Percentiles rank a stretch among this genome's conserved stretches.
phyloP scores from a whole-genome alignment of 2,888 invertebrate species.

The Callimorpha dominula region DNA sequence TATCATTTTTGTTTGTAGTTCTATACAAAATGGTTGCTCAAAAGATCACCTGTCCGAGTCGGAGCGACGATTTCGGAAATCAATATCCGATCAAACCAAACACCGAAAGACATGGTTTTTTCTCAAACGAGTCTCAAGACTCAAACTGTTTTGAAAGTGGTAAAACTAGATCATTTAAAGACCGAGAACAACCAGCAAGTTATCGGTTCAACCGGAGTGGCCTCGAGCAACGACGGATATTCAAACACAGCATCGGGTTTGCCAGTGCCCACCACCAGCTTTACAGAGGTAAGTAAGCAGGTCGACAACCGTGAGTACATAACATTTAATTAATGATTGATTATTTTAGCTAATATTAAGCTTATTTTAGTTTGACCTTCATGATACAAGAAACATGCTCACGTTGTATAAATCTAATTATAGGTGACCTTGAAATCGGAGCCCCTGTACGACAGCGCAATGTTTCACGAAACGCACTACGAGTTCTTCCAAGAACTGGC shows the following conservation, averaged over 20 bases:
- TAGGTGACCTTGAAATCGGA: slow-evolving; percentile 83
- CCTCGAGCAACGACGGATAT: slow-evolving; percentile 67
- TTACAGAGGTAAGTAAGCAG: slow-evolving; percentile 77
- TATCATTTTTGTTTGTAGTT: slow-evolving; percentile 87
- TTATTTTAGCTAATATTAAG: slow-evolving; percentile 60
- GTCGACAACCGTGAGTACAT: slow-evolving; percentile 75
- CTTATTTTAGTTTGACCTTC: slow-evolving; percentile 61
- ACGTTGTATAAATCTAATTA: slow-evolving; percentile 66
- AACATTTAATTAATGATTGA: slow-evolving; percentile 55
- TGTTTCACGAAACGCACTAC: slow-evolving; percentile 85
- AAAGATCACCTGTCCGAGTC: slow-evolving; percentile 85
- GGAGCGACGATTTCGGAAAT: slow-evolving; percentile 84
- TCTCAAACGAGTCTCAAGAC: slow-evolving; percentile 85
- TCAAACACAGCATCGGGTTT: slow-evolving; percentile 62
- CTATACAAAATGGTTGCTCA: slow-evolving; percentile 87
- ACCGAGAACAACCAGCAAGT: slow-evolving; percentile 76
- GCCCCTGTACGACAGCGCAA: slow-evolving; percentile 76
- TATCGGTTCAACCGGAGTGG: slow-evolving; percentile 75
- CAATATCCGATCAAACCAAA: slow-evolving; percentile 71
- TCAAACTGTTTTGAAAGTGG: slow-evolving; percentile 83
- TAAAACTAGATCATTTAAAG: slow-evolving; percentile 85
- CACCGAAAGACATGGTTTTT: slow-evolving; percentile 86
- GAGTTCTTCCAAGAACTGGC: slow-evolving; percentile 91
- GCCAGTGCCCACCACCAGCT: slow-evolving; percentile 71
- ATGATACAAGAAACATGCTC: slow-evolving; percentile 52